A percentile compares a stretch with the other conserved stretches of the same genome.
Conservation (phyloP, 2,797 vertebrate species). For the Rhinogobio ventralis region DNA sequence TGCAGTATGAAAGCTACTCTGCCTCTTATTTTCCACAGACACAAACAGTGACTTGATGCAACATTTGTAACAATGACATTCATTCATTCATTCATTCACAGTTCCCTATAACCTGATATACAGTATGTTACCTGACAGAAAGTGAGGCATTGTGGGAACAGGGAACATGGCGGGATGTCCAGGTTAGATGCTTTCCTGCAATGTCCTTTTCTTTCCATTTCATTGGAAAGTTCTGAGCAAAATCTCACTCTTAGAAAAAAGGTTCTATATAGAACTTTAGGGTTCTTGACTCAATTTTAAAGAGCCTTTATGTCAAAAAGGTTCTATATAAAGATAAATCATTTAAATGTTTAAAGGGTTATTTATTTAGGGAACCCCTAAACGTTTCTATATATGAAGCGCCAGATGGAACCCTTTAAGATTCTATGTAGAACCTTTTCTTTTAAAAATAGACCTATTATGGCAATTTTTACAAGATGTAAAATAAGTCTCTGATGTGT, state of each 20-base stretch:
- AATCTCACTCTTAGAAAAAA: not conserved
- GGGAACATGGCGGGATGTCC: not conserved
- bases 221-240: not conserved
- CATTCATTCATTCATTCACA: conserved; percentile 28
- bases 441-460: too few species aligned
- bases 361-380: too few species aligned
- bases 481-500: too few species aligned
- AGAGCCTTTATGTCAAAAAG: not conserved
- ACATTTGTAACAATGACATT: conserved; percentile 55
- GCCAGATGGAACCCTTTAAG: too few species aligned
- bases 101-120: not conserved
- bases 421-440: too few species aligned
- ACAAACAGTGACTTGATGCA: conserved; percentile 44
- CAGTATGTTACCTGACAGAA: conserved; percentile 8
- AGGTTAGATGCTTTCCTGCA: conserved; percentile 13
- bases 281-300: not conserved
- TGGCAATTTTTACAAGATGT: too few species aligned
- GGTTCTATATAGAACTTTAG: not conserved
- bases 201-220: not conserved
- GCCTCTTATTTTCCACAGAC: conserved; percentile 46
- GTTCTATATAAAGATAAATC: not conserved
- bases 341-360: too few species aligned
- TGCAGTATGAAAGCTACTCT: conserved; percentile 33
- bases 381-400: too few species aligned
- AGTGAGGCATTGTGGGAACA: conserved; percentile 13